Base-by-base conservation (phyloP, 2,888 invertebrate genomes). In the Drosophila testacea region DNA sequence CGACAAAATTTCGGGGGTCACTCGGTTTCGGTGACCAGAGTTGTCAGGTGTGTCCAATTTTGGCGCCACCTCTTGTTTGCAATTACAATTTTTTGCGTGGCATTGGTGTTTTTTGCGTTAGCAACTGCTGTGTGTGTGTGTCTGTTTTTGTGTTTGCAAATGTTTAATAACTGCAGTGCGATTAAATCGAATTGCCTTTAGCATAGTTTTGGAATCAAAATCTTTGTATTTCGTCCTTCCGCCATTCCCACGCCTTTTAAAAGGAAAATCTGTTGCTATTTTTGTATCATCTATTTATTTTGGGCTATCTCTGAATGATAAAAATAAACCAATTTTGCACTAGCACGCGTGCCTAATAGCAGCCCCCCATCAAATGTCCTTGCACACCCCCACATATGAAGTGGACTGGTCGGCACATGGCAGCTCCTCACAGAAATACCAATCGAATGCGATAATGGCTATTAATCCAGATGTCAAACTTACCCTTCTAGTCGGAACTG, bases 261-360 rank as follows among this genome's bases (percentile, higher is more conserved):
- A 30, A 34, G 9, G 0, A 27, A 34, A 34, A 47, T 4, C 6
- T 7, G 6, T 48, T 44, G 42, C 44, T 60, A 60, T 70, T 70
- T 34, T 54, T 59, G 9, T 32, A 51, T n/a, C 16, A 27, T 1
- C 36, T 11, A 22, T 50, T 46, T 63, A 67, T 55, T 56, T 57
- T 54, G 10, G 44, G 30, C 28, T 16, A 51, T 70, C 57, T 59
- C 54, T 64, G 47, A 5, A 50, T 63, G 59, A 67, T 71, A 83
- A 83, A 79, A 72, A 83, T 84, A 83, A 55, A 66, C 22, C 61
- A 55, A 72, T 67, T 64, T 47, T 66, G 48, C 32, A 11, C 42
- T 44, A 56, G 30, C 82, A 83, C 77, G 81, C 73, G 84, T 59
- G 67, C 47, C 47, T 84, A 83, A 83, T 84, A 55, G 57, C 65